Evolutionary conservation across 1,140 invertebrate species (phyloP).

Genomic region (Lepidotrigona ventralis): DNA sequence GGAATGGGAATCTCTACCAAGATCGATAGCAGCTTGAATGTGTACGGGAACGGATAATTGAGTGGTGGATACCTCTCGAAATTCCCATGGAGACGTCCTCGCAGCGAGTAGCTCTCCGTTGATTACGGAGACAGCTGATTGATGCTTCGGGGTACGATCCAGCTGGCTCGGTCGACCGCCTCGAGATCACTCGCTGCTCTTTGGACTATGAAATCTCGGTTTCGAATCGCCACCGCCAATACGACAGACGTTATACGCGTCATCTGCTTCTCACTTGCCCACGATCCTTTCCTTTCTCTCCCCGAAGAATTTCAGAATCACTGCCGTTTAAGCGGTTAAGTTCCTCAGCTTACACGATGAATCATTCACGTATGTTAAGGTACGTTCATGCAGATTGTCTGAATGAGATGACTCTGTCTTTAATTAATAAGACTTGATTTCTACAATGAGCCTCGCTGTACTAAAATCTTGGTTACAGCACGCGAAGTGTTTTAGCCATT

Average conservation of each 20-base stretch:
- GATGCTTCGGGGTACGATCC: slow-evolving; percentile 59
- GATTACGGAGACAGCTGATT: slow-evolving; percentile 62
- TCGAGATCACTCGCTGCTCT: slow-evolving; percentile 62
- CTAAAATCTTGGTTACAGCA: too few relatives aligned
- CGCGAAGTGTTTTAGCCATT: too few relatives aligned
- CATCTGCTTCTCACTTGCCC: not conserved
- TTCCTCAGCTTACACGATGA: too few relatives aligned
- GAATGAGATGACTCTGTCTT: too few relatives aligned
- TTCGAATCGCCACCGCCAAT: slow-evolving; percentile 33
- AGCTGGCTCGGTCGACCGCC: slow-evolving; percentile 41
- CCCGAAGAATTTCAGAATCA: too few relatives aligned
- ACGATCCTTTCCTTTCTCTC: too few relatives aligned
- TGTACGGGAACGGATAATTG: slow-evolving; percentile 61
- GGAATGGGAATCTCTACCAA: not conserved
- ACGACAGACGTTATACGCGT: not conserved
- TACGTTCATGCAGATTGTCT: too few relatives aligned
- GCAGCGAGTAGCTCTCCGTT: slow-evolving; percentile 57
- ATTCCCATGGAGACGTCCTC: slow-evolving; percentile 66
- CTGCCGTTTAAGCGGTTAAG: too few relatives aligned
- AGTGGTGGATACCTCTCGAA: slow-evolving; percentile 65
- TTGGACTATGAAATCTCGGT: slow-evolving; percentile 63
- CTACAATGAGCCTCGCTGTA: too few relatives aligned
- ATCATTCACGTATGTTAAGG: too few relatives aligned
- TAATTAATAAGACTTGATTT: too few relatives aligned
- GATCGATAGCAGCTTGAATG: slow-evolving; percentile 60